A percentile compares a stretch with the other conserved stretches of the same genome.
phyloP scores from a whole-genome alignment of 2,888 invertebrate genomes.

The Chymomyza amoena region DNA sequence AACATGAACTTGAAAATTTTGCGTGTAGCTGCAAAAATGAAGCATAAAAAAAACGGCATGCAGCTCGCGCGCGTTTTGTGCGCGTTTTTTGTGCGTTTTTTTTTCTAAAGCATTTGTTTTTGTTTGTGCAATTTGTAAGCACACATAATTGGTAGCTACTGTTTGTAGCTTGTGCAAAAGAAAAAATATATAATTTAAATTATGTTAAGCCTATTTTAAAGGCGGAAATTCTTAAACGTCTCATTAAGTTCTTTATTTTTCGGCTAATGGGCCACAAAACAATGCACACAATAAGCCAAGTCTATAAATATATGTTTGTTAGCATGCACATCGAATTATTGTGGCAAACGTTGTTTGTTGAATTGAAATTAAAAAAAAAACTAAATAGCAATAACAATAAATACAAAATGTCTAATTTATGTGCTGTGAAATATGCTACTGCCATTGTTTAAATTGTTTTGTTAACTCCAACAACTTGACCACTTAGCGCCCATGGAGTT shows the following conservation, averaged over 20 bases:
- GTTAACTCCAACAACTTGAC: background rate
- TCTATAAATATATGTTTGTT: background rate
- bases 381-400: background rate
- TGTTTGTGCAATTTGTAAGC: background rate
- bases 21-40: background rate
- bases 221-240: conserved; percentile 30
- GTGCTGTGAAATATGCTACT: background rate
- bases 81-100: conserved; percentile 6
- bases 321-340: too few species aligned
- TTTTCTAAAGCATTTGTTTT: background rate
- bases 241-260: conserved; percentile 22
- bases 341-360: background rate
- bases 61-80: conserved; percentile 39
- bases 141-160: background rate
- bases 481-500: background rate
- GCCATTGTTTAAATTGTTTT: background rate
- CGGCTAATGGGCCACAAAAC: conserved; percentile 25
- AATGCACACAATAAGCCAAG: conserved; percentile 14
- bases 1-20: conserved; percentile 59
- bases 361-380: too few species aligned
- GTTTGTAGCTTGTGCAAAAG: background rate
- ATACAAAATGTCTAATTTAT: background rate
- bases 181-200: background rate
- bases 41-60: conserved; percentile 4
- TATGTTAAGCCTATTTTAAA: background rate